phyloP scores from a whole-genome alignment of 2,113 vertebrate species.

The Collichthys lucidus region DNA sequence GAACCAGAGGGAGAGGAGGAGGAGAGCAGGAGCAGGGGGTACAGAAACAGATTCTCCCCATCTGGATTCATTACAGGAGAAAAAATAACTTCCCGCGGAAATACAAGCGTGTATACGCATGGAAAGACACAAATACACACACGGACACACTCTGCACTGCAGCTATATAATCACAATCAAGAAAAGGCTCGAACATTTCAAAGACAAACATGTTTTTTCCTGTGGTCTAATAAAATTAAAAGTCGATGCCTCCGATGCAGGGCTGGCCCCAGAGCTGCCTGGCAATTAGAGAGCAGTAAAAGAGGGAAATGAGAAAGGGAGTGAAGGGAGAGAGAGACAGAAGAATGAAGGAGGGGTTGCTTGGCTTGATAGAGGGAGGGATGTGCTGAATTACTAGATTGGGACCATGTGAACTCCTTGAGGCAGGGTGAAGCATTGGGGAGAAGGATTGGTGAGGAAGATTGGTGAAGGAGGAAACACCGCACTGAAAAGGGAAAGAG shows the following conservation, averaged over 20 bases:
- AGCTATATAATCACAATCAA: conserved; percentile 82
- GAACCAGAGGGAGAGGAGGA: conserved; percentile 68
- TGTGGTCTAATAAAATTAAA: conserved; percentile 89
- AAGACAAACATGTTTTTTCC: conserved; percentile 90
- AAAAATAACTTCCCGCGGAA: conserved; percentile 77
- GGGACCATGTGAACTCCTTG: conserved; percentile 89
- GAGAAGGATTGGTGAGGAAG: conserved; percentile 21
- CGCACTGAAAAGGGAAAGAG: conserved; percentile 13
- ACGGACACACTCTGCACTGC: conserved; percentile 49
- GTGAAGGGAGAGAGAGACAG: conserved; percentile 31
- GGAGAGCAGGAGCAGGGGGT: conserved; percentile 63
- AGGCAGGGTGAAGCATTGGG: conserved; percentile 35
- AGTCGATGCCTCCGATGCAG: conserved; percentile 80
- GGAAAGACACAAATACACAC: conserved; percentile 29
- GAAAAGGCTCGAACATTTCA: conserved; percentile 85
- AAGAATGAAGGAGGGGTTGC: conserved; percentile 22
- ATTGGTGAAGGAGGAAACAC: conserved; percentile 37
- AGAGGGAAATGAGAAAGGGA: conserved; percentile 77
- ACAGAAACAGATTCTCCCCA: conserved; percentile 81
- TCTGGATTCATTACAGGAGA: conserved; percentile 85
- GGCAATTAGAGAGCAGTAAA: conserved; percentile 87
- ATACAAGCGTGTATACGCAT: conserved; percentile 45
- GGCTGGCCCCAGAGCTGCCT: conserved; percentile 78
- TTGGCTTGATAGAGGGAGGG: conserved; percentile 65
- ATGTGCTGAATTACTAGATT: conserved; percentile 89